A percentile compares a stretch with the other conserved stretches of the same genome.
These are phyloP conservation scores for Acronicta psi DNA, from an alignment of 2,888 invertebrate species.

Conservation along the genomic window DNA sequence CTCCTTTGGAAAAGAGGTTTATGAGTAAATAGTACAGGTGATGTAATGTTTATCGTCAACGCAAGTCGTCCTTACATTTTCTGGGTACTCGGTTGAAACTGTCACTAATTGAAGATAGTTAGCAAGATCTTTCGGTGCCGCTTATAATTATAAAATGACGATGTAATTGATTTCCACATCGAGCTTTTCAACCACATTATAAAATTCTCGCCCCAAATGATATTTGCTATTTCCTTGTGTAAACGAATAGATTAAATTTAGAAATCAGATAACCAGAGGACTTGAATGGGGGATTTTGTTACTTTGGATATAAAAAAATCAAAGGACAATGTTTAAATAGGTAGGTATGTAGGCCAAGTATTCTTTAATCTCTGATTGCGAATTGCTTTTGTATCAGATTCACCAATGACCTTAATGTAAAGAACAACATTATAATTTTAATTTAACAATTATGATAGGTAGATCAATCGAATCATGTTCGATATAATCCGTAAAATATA, in stretches of 20 bases:
- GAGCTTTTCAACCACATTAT: slow-evolving; percentile 22
- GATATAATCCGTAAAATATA: neutral
- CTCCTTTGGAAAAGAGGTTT: neutral
- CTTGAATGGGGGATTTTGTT: neutral
- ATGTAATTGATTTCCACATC: slow-evolving; percentile 40
- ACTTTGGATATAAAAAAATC: slow-evolving; percentile 4
- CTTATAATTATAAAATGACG: slow-evolving; percentile 42
- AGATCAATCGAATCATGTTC: too few species aligned
- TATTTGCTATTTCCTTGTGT: slow-evolving; percentile 5
- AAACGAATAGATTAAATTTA: slow-evolving; percentile 2
- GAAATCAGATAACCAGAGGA: neutral
- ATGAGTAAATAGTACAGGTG: too few species aligned
- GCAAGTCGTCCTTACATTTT: slow-evolving; percentile 36
- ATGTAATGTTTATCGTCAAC: slow-evolving; percentile 35
- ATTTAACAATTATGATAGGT: too few species aligned
- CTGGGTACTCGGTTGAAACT: slow-evolving; percentile 41
- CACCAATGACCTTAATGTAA: neutral
- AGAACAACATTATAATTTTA: neutral
- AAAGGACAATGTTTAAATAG: neutral
- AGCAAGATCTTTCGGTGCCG: slow-evolving; percentile 43
- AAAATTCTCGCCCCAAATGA: slow-evolving; percentile 10
- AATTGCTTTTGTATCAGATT: neutral
- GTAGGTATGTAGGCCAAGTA: slow-evolving; percentile 24
- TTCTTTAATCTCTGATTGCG: slow-evolving; percentile 20
- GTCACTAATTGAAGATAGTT: slow-evolving; percentile 46